These are phyloP conservation scores for Stenolophus ochropezus DNA, from an alignment of 2,888 invertebrate genomes.

Conservation along the genomic window DNA sequence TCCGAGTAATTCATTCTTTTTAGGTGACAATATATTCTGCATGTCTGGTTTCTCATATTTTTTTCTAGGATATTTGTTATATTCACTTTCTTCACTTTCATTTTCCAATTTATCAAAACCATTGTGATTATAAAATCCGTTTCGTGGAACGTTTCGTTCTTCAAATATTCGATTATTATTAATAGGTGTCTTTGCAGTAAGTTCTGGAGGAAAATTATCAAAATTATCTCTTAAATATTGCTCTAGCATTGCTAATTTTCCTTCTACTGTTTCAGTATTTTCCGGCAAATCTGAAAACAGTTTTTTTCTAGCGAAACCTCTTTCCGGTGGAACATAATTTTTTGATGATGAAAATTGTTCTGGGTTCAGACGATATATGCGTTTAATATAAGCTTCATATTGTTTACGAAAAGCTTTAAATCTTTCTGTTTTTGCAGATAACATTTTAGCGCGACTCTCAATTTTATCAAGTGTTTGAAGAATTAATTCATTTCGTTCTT, in stretches of 20 bases:
- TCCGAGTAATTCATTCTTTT: conserved; percentile 31
- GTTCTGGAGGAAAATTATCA: conserved; percentile 33
- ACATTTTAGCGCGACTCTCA: conserved; percentile 75
- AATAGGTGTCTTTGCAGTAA: background rate
- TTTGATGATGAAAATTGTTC: conserved; percentile 27
- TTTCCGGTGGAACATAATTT: conserved; percentile 14
- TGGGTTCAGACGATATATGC: conserved; percentile 60
- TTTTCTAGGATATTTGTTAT: background rate
- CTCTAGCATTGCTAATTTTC: conserved; percentile 46
- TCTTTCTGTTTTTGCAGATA: conserved; percentile 78
- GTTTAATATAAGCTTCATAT: conserved; percentile 67
- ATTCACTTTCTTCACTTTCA: conserved; percentile 17
- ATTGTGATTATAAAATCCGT: conserved; percentile 1
- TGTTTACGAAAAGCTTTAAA: conserved; percentile 74
- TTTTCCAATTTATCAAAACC: background rate
- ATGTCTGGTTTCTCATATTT: background rate
- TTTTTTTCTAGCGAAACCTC: conserved; percentile 23
- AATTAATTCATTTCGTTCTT: conserved; percentile 77
- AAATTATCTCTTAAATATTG: conserved; percentile 52
- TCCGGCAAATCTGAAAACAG: conserved; percentile 39
- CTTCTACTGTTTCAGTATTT: conserved; percentile 22
- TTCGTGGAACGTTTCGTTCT: conserved; percentile 22
- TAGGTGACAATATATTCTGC: background rate
- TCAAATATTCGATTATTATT: background rate
- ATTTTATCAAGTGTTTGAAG: conserved; percentile 76